Conservation (phyloP, 2,797 vertebrate species). For the Pelobates cultripes region DNA sequence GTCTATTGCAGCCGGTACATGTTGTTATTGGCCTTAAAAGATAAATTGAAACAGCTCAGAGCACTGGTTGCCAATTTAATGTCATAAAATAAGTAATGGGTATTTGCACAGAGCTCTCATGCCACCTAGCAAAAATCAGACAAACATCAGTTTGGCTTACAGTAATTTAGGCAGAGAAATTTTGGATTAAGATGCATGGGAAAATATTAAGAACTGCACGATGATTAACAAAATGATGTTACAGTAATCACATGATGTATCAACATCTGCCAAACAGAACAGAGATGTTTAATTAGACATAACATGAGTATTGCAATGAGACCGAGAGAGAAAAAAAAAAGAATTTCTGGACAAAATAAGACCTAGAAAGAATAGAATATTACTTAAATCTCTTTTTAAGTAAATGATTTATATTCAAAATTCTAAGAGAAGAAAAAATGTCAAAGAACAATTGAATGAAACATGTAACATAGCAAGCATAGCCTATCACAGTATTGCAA, state of each 20-base stretch:
- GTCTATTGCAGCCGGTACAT: neutral
- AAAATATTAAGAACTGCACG: slow-evolving; percentile 20
- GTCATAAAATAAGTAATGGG: slow-evolving; percentile 6
- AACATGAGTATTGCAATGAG: neutral
- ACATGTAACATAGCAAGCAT: no score
- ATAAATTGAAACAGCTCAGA: neutral
- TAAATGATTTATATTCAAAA: no score
- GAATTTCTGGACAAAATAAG: no score
- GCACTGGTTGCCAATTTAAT: slow-evolving; percentile 3
- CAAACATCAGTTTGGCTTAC: slow-evolving; percentile 17
- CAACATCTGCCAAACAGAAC: slow-evolving; percentile 41
- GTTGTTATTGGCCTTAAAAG: neutral
- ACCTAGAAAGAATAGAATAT: no score
- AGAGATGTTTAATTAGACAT: slow-evolving; percentile 37
- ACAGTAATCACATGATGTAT: slow-evolving; percentile 30
- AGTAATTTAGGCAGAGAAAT: slow-evolving; percentile 14
- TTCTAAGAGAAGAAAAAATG: no score
- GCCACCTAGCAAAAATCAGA: slow-evolving; percentile 16
- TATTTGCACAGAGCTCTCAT: slow-evolving; percentile 17
- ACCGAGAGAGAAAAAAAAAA: no score
- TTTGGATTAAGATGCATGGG: slow-evolving; percentile 38
- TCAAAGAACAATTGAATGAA: no score
- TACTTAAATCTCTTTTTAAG: no score
- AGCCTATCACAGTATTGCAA: no score
- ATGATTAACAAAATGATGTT: slow-evolving; percentile 27